phyloP scores from a whole-genome alignment of 2,797 vertebrate species.

The Myripristis jacobus region DNA sequence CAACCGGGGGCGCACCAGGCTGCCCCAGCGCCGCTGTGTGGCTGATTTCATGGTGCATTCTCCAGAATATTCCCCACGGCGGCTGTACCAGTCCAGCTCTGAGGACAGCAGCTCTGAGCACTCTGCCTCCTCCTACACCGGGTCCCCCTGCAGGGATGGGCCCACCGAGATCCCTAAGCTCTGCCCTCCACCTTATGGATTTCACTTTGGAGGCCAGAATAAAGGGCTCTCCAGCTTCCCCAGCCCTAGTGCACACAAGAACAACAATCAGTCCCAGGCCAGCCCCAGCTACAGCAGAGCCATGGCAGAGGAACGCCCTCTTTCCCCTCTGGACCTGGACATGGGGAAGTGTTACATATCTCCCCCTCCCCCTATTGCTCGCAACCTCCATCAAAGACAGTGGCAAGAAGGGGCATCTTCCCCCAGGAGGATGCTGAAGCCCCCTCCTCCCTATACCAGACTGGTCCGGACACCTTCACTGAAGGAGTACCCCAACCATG shows the following conservation, averaged over 20 bases:
- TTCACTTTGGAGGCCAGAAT: slow-evolving; percentile 73
- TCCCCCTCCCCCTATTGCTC: slow-evolving; percentile 31
- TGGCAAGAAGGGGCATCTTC: slow-evolving; percentile 68
- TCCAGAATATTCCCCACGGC: slow-evolving; percentile 79
- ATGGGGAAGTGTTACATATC: slow-evolving; percentile 65
- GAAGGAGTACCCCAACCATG: slow-evolving; percentile 84
- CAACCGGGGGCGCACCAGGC: slow-evolving; percentile 74
- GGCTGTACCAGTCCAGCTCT: slow-evolving; percentile 85
- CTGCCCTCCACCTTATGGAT: slow-evolving; percentile 83
- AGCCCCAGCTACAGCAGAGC: slow-evolving; percentile 20
- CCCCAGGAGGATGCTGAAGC: slow-evolving; percentile 69
- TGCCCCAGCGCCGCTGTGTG: slow-evolving; percentile 80
- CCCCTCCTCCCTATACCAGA: slow-evolving; percentile 84
- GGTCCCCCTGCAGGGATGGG: slow-evolving; percentile 78
- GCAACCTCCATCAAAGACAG: slow-evolving; percentile 56
- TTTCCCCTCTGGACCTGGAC: slow-evolving; percentile 59
- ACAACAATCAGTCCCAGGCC: slow-evolving; percentile 49
- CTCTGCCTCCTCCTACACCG: slow-evolving; percentile 85
- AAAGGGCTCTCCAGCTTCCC: slow-evolving; percentile 48
- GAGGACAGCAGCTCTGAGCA: slow-evolving; percentile 91
- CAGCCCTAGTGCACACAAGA: slow-evolving; percentile 49
- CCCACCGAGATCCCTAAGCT: slow-evolving; percentile 78
- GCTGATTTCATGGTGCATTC: slow-evolving; percentile 82
- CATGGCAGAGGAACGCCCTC: slow-evolving; percentile 29
- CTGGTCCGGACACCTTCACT: slow-evolving; percentile 87